These are phyloP conservation scores for Charina bottae DNA, from an alignment of 2,113 vertebrate species.

Conservation along the genomic window DNA sequence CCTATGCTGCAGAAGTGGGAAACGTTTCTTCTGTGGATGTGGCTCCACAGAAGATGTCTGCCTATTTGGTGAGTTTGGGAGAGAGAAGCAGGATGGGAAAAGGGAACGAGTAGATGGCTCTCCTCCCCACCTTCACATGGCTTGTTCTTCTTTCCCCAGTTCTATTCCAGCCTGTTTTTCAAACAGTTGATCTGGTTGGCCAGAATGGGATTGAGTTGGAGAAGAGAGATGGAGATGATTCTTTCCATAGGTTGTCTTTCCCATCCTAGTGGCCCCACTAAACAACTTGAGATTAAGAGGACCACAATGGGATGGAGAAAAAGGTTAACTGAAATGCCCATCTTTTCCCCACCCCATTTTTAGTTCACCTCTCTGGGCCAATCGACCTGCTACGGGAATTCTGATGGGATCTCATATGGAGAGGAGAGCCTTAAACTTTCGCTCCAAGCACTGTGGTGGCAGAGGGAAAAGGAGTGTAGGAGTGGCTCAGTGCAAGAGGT, in stretches of 20 bases:
- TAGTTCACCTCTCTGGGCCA: not conserved
- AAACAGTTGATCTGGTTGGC: not conserved
- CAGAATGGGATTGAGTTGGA: not conserved
- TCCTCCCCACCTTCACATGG: not conserved
- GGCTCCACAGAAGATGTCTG: not conserved
- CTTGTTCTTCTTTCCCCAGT: not conserved
- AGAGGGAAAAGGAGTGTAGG: not conserved
- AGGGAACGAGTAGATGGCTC: not conserved
- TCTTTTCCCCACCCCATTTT: not conserved
- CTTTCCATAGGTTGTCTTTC: not conserved
- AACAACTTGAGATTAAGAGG: not conserved
- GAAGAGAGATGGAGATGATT: not conserved
- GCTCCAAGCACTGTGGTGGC: not conserved
- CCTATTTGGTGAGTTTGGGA: not conserved
- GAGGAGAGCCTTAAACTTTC: not conserved
- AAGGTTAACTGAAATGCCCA: not conserved
- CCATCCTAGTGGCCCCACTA: not conserved
- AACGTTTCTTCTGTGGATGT: not conserved
- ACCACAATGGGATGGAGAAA: not conserved
- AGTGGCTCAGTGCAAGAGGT: not conserved
- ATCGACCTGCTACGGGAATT: not conserved
- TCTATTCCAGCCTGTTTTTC: not conserved
- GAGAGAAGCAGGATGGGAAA: not conserved
- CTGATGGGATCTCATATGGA: not conserved
- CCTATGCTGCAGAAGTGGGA: too few species aligned